Percentiles rank a stretch among this genome's conserved stretches.
Evolutionary conservation across 2,797 vertebrate species (phyloP).

Genomic region (Sebastes dallii): DNA sequence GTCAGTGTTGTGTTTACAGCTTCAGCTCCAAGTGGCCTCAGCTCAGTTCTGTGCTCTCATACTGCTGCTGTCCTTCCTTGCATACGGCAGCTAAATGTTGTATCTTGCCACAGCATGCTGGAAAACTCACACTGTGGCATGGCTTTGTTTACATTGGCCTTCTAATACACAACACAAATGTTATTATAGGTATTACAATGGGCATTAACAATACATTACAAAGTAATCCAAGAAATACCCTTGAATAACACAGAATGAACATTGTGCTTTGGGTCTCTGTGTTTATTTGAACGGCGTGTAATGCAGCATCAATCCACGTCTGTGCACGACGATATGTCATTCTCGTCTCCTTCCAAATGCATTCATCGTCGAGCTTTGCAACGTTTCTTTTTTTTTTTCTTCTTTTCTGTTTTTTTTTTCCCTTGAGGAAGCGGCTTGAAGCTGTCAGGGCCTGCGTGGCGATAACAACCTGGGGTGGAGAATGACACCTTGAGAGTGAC

Average conservation of each 20-base stretch:
- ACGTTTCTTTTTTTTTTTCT: conserved; percentile 35
- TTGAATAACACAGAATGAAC: conserved; percentile 60
- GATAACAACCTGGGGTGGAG: conserved; percentile 91
- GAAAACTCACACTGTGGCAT: neutral
- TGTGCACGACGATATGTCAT: conserved; percentile 74
- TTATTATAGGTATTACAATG: conserved; percentile 46
- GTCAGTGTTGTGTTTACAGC: neutral
- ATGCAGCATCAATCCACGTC: conserved; percentile 68
- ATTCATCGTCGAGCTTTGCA: conserved; percentile 71
- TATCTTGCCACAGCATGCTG: neutral
- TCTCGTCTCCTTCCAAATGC: conserved; percentile 63
- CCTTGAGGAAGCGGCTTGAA: conserved; percentile 82
- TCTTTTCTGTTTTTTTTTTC: conserved; percentile 25
- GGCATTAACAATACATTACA: conserved; percentile 60
- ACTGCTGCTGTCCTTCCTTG: neutral
- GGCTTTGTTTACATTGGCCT: conserved; percentile 47
- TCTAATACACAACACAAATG: conserved; percentile 13
- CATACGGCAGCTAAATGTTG: neutral
- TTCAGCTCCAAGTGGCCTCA: neutral
- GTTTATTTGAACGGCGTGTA: conserved; percentile 69
- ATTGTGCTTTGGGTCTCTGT: conserved; percentile 56
- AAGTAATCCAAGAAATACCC: conserved; percentile 75
- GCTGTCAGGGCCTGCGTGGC: conserved; percentile 86
- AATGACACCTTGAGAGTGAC: conserved; percentile 91
- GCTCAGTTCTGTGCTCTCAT: neutral